A percentile compares a stretch with the other conserved stretches of the same genome.
Evolutionary conservation across 53 echinoderm and acorn worm genomes (phyloP).

Genomic region (Temnopleurus reevesii): DNA sequence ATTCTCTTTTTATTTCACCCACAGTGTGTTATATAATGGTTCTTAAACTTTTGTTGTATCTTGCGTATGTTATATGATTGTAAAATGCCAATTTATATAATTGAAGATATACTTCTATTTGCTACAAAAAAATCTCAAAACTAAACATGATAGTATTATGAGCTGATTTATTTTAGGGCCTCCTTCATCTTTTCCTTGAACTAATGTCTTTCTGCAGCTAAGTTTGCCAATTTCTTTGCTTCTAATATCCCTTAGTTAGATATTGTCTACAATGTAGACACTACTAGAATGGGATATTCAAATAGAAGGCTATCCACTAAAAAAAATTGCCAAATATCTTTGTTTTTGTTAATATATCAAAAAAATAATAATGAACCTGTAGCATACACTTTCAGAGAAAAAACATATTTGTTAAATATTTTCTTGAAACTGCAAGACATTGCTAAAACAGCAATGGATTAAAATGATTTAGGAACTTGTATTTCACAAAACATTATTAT

Average conservation of each 20-base stretch:
- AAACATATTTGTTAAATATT: too few relatives aligned
- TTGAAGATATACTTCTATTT: constrained; percentile 54
- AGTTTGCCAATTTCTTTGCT: neutral
- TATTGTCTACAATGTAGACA: constrained; percentile 15
- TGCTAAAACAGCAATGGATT: too few relatives aligned
- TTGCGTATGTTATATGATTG: constrained; percentile 50
- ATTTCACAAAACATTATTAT: too few relatives aligned
- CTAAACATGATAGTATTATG: constrained; percentile 46
- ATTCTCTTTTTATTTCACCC: constrained; percentile 43
- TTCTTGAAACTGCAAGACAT: too few relatives aligned
- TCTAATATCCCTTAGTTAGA: neutral
- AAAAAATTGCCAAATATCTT: too few relatives aligned
- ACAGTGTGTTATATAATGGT: constrained; percentile 47
- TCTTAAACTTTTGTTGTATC: constrained; percentile 37
- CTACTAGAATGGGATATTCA: neutral
- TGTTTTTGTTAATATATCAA: too few relatives aligned
- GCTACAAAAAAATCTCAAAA: constrained; percentile 25
- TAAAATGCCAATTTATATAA: constrained; percentile 56
- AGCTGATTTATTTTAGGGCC: constrained; percentile 51
- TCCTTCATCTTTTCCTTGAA: constrained; percentile 25
- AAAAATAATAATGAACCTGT: too few relatives aligned
- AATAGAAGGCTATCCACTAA: too few relatives aligned
- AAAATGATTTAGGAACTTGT: too few relatives aligned
- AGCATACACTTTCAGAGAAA: too few relatives aligned
- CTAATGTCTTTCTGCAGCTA: constrained; percentile 60